Base-by-base conservation (phyloP, 2,113 vertebrate genomes). In the Syngnathus scovelli region DNA sequence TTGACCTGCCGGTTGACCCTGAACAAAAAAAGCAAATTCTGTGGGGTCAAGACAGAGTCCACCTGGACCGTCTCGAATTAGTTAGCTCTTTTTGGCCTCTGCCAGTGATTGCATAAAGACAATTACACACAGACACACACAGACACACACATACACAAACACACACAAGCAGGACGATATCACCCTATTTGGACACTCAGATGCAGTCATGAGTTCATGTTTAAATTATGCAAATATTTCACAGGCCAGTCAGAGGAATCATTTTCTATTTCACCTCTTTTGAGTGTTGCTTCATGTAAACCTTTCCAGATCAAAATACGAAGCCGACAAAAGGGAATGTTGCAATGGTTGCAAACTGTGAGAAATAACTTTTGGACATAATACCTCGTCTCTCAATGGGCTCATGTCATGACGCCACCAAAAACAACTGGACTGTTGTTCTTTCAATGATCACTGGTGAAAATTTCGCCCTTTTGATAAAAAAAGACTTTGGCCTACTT, bases 1-100 rank as follows among this genome's bases (percentile, higher is more conserved):
- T 58, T 80, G 85, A 83, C 83, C 27, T 12, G 44, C 59, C 77
- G 49, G 52, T 55, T 86, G 87, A 87, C 78, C 83, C 83, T 37
- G 74, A 78, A 78, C 41, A 68, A 83, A 80, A 76, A 84, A 87
- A 82, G 80, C 76, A 74, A 74, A 89, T 90, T 84, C 83, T 82
- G 85, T 79, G 82, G 83, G 82, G 61, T 79, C 43, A 62, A 70
- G 36, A 13, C 38, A 54, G 66, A 54, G 61, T 37, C 76, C 82
- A 85, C 79, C 75, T 83, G 75, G 73, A 56, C 79, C 64, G 75
- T 86, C 76, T 81, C 77, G 68, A 87, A 83, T 86, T 81, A 86
- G 77, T 77, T 77, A 60, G 19, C 10, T 39, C 78, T 77, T 66
- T 16, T 11, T 39, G 66, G 60, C 59, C 54, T 9, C 65, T 60